Evolutionary conservation across 2,113 vertebrate species (phyloP).

Genomic region (Vulpes lagopus): DNA sequence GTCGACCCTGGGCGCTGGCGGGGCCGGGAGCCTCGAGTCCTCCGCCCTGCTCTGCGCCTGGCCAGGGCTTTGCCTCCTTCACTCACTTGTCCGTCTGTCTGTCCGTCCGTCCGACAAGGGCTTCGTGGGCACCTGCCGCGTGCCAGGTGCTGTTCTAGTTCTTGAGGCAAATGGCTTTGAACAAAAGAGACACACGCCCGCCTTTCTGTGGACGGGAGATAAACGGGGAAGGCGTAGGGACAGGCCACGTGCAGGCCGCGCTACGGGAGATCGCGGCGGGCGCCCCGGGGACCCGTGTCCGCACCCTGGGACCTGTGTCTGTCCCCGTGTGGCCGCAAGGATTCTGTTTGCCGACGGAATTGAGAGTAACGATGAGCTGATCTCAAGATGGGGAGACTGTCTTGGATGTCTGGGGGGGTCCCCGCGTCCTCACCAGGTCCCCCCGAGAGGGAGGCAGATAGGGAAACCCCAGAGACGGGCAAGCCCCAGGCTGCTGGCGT

Average conservation of each 20-base stretch:
- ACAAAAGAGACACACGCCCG: background rate
- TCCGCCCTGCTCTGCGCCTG: background rate
- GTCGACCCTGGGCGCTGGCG: background rate
- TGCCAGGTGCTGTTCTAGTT: background rate
- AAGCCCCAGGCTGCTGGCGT: fast-evolving
- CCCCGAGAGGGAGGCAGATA: background rate
- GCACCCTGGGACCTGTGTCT: background rate
- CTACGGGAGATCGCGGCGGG: background rate
- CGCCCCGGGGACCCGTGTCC: fast-evolving
- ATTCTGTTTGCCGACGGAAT: background rate
- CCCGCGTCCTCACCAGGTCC: fast-evolving
- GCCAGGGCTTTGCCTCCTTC: background rate
- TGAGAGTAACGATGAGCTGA: background rate
- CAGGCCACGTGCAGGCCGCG: fast-evolving
- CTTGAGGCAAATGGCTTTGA: background rate
- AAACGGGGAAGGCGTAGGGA: background rate
- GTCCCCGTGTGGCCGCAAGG: background rate
- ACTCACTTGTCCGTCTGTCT: background rate
- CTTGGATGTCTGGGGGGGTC: fast-evolving
- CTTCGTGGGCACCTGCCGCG: background rate
- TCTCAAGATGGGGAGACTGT: background rate
- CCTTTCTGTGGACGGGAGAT: background rate
- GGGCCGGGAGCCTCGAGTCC: background rate
- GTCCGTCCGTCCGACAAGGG: background rate
- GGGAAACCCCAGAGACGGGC: background rate